These are phyloP conservation scores for Mamestra configurata DNA, from an alignment of 1,140 invertebrate species.

Conservation along the genomic window DNA sequence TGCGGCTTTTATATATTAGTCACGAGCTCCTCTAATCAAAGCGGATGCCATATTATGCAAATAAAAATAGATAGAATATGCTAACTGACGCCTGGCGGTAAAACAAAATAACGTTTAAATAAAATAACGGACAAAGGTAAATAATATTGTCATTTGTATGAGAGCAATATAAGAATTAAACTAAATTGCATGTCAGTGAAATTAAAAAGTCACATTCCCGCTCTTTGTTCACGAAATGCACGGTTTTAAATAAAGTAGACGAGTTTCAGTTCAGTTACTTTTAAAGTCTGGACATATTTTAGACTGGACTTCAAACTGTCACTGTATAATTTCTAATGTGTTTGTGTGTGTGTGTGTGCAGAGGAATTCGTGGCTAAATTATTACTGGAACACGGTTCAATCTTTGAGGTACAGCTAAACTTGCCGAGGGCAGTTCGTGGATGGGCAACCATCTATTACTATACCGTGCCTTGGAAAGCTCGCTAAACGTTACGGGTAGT, in stretches of 20 bases:
- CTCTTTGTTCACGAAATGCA: conserved; percentile 18
- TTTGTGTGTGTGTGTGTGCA: not conserved
- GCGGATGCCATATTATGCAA: not conserved
- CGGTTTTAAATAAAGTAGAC: conserved; percentile 14
- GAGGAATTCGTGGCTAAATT: too few relatives aligned
- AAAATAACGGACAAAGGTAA: not conserved
- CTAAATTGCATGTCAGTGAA: conserved; percentile 22
- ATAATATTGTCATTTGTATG: not conserved
- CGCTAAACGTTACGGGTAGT: too few relatives aligned
- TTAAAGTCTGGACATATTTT: not conserved
- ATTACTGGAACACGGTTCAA: too few relatives aligned
- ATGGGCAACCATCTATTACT: too few relatives aligned
- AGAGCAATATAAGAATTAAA: conserved; percentile 25
- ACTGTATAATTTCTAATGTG: too few relatives aligned
- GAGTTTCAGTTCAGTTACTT: not conserved
- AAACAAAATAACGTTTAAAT: not conserved
- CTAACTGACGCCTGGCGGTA: not conserved
- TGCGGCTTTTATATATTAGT: too few relatives aligned
- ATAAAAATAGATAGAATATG: not conserved
- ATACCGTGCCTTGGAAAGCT: too few relatives aligned
- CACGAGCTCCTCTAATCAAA: too few relatives aligned
- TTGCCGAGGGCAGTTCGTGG: too few relatives aligned
- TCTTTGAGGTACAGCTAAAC: too few relatives aligned
- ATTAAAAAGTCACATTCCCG: conserved; percentile 14
- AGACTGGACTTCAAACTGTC: not conserved